Percentiles rank a stretch among this genome's conserved stretches.
Evolutionary conservation across 2,797 vertebrate species (phyloP).

Genomic region (Sebastolobus alascanus): DNA sequence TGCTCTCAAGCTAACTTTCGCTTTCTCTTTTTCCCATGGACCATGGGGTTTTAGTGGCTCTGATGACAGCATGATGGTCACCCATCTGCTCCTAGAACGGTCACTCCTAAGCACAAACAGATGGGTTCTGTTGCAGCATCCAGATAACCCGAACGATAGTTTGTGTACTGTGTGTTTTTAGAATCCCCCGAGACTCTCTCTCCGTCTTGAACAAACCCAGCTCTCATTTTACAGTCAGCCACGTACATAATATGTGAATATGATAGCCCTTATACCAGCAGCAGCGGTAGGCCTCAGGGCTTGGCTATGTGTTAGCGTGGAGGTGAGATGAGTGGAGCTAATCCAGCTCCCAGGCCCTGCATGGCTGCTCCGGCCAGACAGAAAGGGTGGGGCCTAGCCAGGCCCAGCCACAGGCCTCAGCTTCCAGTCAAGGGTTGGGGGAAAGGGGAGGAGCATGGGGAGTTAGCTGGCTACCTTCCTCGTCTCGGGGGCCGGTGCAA

Average conservation of each 20-base stretch:
- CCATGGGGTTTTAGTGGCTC: conserved; percentile 52
- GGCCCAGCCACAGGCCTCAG: conserved; percentile 72
- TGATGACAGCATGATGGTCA: conserved; percentile 64
- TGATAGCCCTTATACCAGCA: conserved; percentile 36
- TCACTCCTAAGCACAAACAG: conserved; percentile 64
- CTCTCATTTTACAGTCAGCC: conserved; percentile 44
- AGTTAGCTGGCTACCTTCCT: conserved; percentile 90
- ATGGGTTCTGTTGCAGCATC: conserved; percentile 51
- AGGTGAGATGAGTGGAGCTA: conserved; percentile 76
- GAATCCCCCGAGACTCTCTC: conserved; percentile 18
- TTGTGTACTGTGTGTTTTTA: conserved; percentile 47
- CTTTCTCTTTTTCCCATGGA: conserved; percentile 58
- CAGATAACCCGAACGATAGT: conserved; percentile 44
- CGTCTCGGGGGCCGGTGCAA: conserved; percentile 90
- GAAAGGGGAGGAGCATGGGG: conserved; percentile 83
- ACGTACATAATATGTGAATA: conserved; percentile 38
- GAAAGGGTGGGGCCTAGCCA: conserved; percentile 78
- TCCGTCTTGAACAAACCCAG: conserved; percentile 27
- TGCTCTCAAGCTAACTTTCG: conserved; percentile 64
- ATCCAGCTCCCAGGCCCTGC: conserved; percentile 63
- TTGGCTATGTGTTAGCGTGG: conserved; percentile 51
- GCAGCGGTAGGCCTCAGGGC: conserved; percentile 50
- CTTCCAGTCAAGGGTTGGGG: conserved; percentile 84
- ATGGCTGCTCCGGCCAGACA: conserved; percentile 68
- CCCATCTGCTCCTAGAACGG: conserved; percentile 42